These are phyloP conservation scores for Carabus problematicus DNA, from an alignment of 2,888 invertebrate genomes.

Conservation along the genomic window DNA sequence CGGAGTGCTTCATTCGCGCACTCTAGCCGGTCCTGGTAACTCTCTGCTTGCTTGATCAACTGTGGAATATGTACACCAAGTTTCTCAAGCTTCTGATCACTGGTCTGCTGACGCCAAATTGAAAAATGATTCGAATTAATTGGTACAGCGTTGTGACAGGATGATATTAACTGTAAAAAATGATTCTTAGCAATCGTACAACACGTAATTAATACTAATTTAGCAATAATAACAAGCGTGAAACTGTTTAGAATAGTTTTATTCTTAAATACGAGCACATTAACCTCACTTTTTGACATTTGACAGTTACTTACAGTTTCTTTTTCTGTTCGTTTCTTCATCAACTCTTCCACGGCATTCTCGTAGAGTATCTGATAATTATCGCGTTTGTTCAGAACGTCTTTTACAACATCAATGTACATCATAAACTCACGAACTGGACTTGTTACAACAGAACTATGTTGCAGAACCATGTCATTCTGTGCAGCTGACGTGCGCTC, in stretches of 20 bases:
- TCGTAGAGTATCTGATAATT: slow-evolving; percentile 71
- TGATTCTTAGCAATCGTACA: neutral
- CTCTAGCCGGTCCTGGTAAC: slow-evolving; percentile 68
- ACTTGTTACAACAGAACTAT: slow-evolving; percentile 57
- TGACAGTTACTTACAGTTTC: slow-evolving; percentile 62
- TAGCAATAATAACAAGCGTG: neutral
- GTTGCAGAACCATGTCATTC: slow-evolving; percentile 59
- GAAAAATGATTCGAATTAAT: slow-evolving; percentile 54
- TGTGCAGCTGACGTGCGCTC: slow-evolving; percentile 62
- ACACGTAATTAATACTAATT: neutral
- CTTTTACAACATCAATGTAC: slow-evolving; percentile 73
- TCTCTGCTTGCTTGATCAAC: slow-evolving; percentile 62
- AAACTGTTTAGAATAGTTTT: neutral
- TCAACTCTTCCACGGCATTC: slow-evolving; percentile 67
- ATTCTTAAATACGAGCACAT: neutral
- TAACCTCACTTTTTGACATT: no score
- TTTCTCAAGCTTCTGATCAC: slow-evolving; percentile 65
- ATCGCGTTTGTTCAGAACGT: slow-evolving; percentile 69
- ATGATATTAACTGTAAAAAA: slow-evolving; percentile 20
- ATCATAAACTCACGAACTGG: slow-evolving; percentile 69
- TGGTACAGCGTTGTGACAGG: slow-evolving; percentile 27
- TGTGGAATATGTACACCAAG: slow-evolving; percentile 61
- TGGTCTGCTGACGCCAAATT: slow-evolving; percentile 67
- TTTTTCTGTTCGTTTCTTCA: slow-evolving; percentile 67
- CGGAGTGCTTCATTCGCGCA: slow-evolving; percentile 73